phyloP scores from a whole-genome alignment of 2,113 vertebrate genomes.

The Sapayoa aenigma region DNA sequence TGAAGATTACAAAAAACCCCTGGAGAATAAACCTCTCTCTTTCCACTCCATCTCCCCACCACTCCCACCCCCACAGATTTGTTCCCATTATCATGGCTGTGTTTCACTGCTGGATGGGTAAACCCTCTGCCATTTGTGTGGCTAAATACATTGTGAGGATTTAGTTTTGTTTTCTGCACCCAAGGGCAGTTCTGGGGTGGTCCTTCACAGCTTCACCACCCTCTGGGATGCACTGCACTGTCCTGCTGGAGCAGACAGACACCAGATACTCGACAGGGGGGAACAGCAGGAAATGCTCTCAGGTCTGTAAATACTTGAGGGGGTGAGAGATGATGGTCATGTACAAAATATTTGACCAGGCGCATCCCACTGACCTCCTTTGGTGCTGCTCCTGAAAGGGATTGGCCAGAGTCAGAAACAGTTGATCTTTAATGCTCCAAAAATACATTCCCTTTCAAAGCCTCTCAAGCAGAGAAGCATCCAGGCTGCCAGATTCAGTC shows the following conservation, averaged over 20 bases:
- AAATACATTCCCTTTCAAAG: slow-evolving; percentile 58
- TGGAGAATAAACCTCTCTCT: slow-evolving; percentile 26
- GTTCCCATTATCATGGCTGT: background rate
- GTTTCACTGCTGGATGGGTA: background rate
- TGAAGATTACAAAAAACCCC: slow-evolving; percentile 3
- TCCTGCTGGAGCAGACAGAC: background rate
- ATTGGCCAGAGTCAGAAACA: background rate
- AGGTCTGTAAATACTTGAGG: slow-evolving; percentile 50
- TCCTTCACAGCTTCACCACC: background rate
- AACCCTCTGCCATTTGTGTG: background rate
- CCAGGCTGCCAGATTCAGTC: slow-evolving; percentile 8
- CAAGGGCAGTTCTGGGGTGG: background rate
- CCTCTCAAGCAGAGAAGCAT: background rate
- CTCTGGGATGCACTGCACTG: fast-evolving
- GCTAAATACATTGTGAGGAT: background rate
- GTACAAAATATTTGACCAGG: slow-evolving; percentile 48
- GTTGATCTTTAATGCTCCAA: slow-evolving; percentile 53
- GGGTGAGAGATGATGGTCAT: slow-evolving; percentile 56
- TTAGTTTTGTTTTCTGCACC: background rate
- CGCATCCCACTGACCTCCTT: slow-evolving; percentile 61
- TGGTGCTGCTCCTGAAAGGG: slow-evolving; percentile 21
- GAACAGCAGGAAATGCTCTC: slow-evolving; percentile 50
- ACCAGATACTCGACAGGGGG: background rate
- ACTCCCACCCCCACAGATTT: background rate
- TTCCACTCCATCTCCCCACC: slow-evolving; percentile 1